A percentile compares a stretch with the other conserved stretches of the same genome.
phyloP scores from a whole-genome alignment of 2,113 vertebrate genomes.

The Pitta sordida region DNA sequence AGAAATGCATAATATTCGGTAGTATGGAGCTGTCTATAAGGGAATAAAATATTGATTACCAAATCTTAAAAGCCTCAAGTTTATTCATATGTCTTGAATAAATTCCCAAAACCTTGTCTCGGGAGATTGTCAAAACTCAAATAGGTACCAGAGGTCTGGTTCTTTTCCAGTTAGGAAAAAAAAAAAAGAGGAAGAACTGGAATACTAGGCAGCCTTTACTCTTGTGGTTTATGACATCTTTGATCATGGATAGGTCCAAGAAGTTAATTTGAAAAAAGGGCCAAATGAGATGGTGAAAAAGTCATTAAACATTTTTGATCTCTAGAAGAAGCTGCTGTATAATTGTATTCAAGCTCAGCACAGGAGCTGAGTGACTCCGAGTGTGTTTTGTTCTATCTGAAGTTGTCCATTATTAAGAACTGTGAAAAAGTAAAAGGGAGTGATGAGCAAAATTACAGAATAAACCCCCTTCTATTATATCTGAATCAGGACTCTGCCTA shows the following conservation, averaged over 20 bases:
- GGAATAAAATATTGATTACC: conserved; percentile 18
- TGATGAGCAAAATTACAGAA: background rate
- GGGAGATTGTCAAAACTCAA: background rate
- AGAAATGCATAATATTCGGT: background rate
- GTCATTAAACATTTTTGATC: background rate
- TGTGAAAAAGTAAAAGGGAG: background rate
- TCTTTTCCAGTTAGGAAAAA: background rate
- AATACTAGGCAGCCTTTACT: background rate
- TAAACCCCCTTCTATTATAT: background rate
- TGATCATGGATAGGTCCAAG: fast-evolving
- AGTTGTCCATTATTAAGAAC: background rate
- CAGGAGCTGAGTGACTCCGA: background rate
- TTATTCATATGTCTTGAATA: background rate
- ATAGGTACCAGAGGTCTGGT: background rate
- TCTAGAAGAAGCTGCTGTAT: background rate
- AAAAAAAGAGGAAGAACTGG: background rate
- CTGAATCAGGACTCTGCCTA: background rate
- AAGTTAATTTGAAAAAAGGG: background rate
- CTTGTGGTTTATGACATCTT: background rate
- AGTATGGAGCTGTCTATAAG: background rate
- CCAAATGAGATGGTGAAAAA: background rate
- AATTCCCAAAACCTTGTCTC: background rate
- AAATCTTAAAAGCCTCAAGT: conserved; percentile 13
- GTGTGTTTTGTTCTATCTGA: background rate
- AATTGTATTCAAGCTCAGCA: background rate